phyloP scores from a whole-genome alignment of 2,797 vertebrate species.

The Aphelocoma californica region DNA sequence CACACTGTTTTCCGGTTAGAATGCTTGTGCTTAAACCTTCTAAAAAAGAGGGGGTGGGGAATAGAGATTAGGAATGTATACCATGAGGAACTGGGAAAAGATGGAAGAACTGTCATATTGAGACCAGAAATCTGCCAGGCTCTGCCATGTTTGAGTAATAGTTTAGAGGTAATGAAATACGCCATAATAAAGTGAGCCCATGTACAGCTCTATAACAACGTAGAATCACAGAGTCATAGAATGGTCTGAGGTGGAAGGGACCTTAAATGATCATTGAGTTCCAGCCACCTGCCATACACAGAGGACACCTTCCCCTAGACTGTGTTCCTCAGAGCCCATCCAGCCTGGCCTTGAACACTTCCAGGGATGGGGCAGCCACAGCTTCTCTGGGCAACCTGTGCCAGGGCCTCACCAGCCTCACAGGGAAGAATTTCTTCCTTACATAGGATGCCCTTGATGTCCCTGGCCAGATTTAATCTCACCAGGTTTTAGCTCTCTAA shows the following conservation, averaged over 20 bases:
- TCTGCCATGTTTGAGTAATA: not conserved
- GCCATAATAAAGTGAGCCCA: not conserved
- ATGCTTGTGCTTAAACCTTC: not conserved
- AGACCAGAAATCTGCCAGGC: not conserved
- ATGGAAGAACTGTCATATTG: not conserved
- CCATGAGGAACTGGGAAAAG: not conserved
- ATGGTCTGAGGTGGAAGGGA: not conserved
- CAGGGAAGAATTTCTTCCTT: not conserved
- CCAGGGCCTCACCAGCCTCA: not conserved
- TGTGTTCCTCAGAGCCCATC: not conserved
- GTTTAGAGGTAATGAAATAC: not conserved
- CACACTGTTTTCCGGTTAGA: not conserved
- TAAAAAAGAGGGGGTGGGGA: rapidly evolving
- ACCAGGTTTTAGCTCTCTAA: not conserved
- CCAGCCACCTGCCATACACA: not conserved
- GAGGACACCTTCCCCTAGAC: not conserved
- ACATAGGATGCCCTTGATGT: not conserved
- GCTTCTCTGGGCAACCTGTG: not conserved
- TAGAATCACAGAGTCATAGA: not conserved
- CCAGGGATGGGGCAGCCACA: not conserved
- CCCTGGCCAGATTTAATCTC: not conserved
- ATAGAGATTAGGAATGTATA: not conserved
- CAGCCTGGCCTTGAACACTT: not conserved
- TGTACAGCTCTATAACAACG: rapidly evolving
- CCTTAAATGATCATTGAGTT: rapidly evolving